A percentile compares a stretch with the other conserved stretches of the same genome.
Evolutionary conservation across 2,888 invertebrate genomes (phyloP).

Genomic region (Drosophila hamatofila): DNA sequence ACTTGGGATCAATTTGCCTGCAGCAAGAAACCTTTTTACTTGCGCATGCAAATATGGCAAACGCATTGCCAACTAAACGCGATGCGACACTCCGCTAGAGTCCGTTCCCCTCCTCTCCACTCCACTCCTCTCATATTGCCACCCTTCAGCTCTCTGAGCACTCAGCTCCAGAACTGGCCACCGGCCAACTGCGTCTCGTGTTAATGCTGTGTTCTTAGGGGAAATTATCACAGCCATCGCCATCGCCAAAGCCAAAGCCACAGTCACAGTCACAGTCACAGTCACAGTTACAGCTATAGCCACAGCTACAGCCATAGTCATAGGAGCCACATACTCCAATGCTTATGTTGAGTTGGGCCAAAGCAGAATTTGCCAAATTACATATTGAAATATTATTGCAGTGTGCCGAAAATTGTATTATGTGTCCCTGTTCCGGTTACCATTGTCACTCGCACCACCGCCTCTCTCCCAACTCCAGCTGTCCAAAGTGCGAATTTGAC

Average conservation of each 20-base stretch:
- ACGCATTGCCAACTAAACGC: conserved; percentile 48
- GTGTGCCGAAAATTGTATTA: conserved; percentile 71
- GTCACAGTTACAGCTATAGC: conserved; percentile 40
- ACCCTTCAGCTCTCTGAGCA: conserved; percentile 36
- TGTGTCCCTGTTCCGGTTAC: conserved; percentile 33
- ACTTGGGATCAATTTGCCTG: conserved; percentile 82
- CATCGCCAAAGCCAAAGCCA: conserved; percentile 18
- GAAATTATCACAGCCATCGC: conserved; percentile 81
- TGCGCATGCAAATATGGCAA: conserved; percentile 80
- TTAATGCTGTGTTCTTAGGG: conserved; percentile 82
- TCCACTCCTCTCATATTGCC: conserved; percentile 8
- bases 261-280: conserved; percentile 61
- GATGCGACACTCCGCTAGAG: conserved; percentile 6
- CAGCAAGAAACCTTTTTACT: conserved; percentile 81
- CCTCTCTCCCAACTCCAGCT: not conserved
- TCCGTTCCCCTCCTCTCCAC: not conserved
- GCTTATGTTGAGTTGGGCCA: conserved; percentile 50
- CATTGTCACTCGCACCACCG: not conserved
- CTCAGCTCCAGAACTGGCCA: conserved; percentile 58
- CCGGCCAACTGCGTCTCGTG: conserved; percentile 77
- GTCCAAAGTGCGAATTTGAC: conserved; percentile 81
- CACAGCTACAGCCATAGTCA: conserved; percentile 37
- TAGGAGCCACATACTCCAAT: conserved; percentile 17
- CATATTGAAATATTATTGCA: conserved; percentile 81
- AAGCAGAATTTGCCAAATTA: conserved; percentile 78